These are phyloP conservation scores for Atlantisia rogersi DNA, from an alignment of 2,113 vertebrate genomes.

Conservation along the genomic window DNA sequence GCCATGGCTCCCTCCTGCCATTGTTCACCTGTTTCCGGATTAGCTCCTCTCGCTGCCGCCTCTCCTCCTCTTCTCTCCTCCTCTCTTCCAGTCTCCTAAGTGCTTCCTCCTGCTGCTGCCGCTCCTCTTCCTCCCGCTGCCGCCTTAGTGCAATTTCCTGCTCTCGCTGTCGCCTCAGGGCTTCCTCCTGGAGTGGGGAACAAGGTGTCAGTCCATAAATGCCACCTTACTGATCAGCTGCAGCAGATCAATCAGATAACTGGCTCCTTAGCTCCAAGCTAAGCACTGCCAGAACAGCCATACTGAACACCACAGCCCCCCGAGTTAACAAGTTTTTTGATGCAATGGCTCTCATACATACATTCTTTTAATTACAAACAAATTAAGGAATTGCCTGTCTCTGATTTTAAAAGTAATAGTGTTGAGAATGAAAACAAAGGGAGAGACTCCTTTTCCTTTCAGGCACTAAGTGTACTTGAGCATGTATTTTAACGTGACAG, in stretches of 20 bases:
- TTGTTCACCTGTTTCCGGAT: conserved; percentile 89
- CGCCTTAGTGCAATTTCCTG: conserved; percentile 91
- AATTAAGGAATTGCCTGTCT: background rate
- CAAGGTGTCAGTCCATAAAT: background rate
- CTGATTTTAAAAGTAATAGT: background rate
- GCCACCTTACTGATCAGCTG: background rate
- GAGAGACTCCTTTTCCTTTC: background rate
- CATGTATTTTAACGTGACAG: background rate
- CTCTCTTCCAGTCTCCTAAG: conserved; percentile 89
- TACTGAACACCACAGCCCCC: background rate
- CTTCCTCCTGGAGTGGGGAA: conserved; percentile 77
- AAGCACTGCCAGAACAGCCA: background rate
- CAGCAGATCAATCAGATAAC: background rate
- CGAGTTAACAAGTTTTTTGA: background rate
- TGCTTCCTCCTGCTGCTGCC: conserved; percentile 91
- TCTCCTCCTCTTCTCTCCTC: conserved; percentile 92
- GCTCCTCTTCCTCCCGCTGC: conserved; percentile 92
- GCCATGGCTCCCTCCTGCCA: background rate
- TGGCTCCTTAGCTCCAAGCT: background rate
- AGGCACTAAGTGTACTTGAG: background rate
- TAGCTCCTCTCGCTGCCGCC: conserved; percentile 88
- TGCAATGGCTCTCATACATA: background rate
- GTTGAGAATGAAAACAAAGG: background rate
- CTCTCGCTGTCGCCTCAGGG: conserved; percentile 77
- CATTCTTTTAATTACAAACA: background rate